These are phyloP conservation scores for Sanderia malayensis DNA, from an alignment of 30 jellyfish, hydroid and myxozoan species.

Conservation along the genomic window DNA sequence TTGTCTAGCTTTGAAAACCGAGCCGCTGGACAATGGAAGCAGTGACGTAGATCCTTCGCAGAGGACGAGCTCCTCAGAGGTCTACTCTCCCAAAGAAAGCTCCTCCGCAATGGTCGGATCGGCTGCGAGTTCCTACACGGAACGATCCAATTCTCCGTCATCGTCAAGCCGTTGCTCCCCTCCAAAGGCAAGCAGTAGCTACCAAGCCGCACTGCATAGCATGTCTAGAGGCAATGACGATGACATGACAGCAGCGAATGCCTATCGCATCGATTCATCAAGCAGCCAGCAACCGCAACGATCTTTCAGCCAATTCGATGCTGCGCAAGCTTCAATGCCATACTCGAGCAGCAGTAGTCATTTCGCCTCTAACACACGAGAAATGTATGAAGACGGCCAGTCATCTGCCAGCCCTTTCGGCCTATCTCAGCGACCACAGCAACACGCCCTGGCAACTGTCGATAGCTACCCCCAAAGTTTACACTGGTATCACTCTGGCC, in stretches of 20 bases:
- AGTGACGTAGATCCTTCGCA: neutral
- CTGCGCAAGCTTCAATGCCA: constrained; percentile 29
- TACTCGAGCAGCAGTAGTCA: constrained; percentile 37
- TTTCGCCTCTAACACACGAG: constrained; percentile 35
- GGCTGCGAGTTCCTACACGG: constrained; percentile 25
- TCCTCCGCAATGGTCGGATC: constrained; percentile 8
- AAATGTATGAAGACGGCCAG: constrained; percentile 40
- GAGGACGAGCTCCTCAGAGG: neutral
- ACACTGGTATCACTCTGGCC: constrained; percentile 61
- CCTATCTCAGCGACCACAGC: neutral
- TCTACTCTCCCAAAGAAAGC: neutral
- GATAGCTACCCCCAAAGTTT: constrained; percentile 52
- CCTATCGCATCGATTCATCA: constrained; percentile 7
- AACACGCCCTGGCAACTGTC: constrained; percentile 27
- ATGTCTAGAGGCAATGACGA: constrained; percentile 21
- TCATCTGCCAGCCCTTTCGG: constrained; percentile 23
- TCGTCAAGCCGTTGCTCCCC: constrained; percentile 34
- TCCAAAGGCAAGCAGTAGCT: constrained; percentile 3
- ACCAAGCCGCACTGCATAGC: constrained; percentile 14
- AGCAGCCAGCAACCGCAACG: constrained; percentile 33
- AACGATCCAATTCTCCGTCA: constrained; percentile 34
- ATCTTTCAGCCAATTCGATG: constrained; percentile 28
- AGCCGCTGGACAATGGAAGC: neutral
- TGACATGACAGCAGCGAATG: neutral
- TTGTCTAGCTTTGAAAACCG: neutral